phyloP scores from a whole-genome alignment of 2,888 invertebrate species.

The Malacosoma neustria region DNA sequence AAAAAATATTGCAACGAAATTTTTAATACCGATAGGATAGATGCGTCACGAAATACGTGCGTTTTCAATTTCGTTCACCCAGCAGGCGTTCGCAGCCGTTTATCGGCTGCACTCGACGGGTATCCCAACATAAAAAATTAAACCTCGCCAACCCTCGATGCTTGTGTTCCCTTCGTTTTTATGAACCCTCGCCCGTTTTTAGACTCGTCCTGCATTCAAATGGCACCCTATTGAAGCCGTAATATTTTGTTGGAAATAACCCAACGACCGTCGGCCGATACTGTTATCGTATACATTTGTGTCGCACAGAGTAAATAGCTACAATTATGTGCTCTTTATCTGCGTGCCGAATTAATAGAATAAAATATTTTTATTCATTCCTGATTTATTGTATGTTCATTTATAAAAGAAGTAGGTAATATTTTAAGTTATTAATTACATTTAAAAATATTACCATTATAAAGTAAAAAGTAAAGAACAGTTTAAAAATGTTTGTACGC shows the following conservation, averaged over 20 bases:
- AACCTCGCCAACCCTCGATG: constrained; percentile 38
- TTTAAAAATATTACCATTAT: too few species aligned
- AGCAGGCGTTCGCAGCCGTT: constrained; percentile 17
- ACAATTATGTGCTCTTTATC: constrained; percentile 22
- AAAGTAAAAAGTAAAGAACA: too few species aligned
- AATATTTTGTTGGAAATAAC: constrained; percentile 30
- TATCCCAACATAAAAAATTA: constrained; percentile 46
- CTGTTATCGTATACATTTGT: constrained; percentile 23
- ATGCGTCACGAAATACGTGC: not conserved
- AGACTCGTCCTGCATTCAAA: constrained; percentile 36
- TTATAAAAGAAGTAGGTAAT: too few species aligned
- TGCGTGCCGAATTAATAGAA: constrained; percentile 19
- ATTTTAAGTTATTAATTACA: too few species aligned
- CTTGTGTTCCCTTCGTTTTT: constrained; percentile 51
- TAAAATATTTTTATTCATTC: constrained; percentile 11
- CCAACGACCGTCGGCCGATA: constrained; percentile 15
- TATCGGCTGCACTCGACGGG: constrained; percentile 23
- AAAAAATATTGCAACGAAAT: too few species aligned
- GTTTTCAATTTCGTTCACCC: not conserved
- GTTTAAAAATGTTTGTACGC: too few species aligned
- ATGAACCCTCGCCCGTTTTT: constrained; percentile 31
- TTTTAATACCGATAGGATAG: too few species aligned
- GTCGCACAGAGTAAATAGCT: constrained; percentile 23
- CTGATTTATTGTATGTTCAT: not conserved
- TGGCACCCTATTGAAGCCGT: constrained; percentile 40